Conservation (phyloP, 2,113 vertebrate genomes). For the Onychorhynchus coronatus region DNA sequence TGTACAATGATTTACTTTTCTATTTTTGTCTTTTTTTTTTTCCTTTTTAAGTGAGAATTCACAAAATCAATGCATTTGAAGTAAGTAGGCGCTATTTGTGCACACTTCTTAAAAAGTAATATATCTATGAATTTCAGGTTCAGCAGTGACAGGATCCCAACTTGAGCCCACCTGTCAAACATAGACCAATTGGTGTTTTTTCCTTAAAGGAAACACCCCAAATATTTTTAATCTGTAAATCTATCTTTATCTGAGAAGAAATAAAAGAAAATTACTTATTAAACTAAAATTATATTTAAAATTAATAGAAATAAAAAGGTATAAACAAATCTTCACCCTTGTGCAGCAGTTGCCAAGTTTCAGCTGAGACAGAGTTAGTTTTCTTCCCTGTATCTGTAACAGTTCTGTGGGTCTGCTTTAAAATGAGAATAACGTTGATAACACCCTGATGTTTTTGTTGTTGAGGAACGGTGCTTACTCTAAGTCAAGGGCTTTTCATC, state of each 20-base stretch:
- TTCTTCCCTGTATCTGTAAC: background rate
- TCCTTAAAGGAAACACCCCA: background rate
- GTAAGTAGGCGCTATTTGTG: background rate
- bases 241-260: background rate
- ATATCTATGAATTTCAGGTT: background rate
- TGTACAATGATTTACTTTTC: background rate
- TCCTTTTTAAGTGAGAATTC: background rate
- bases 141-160: background rate
- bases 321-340: background rate
- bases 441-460: background rate
- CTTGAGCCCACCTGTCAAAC: background rate
- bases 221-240: background rate
- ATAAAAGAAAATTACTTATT: background rate
- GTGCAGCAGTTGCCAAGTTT: too few relatives aligned
- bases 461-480: background rate
- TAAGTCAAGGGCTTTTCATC: background rate
- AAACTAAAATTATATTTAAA: background rate
- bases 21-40: background rate
- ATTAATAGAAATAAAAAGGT: background rate
- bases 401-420: background rate
- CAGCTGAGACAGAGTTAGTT: background rate
- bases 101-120: background rate
- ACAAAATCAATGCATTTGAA: background rate
- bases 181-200: background rate
- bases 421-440: background rate